Evolutionary conservation across 2,797 vertebrate genomes (phyloP).

Genomic region (Falco peregrinus): DNA sequence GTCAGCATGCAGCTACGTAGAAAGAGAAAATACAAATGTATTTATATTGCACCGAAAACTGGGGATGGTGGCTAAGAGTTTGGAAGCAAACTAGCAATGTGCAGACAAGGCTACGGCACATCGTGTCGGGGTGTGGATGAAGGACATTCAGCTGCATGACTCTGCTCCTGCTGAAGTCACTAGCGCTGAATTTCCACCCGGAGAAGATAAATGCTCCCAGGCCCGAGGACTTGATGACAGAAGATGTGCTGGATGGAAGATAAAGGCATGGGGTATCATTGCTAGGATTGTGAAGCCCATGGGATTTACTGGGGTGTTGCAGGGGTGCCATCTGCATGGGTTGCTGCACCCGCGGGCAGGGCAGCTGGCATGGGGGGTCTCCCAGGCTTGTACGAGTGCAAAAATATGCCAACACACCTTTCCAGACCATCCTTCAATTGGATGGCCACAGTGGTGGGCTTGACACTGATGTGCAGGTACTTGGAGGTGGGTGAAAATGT

Average conservation of each 20-base stretch:
- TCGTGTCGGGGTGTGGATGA: rapidly evolving
- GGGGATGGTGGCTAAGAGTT: not conserved
- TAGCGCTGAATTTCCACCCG: not conserved
- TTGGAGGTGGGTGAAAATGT: not conserved
- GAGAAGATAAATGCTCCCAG: not conserved
- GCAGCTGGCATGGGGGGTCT: rapidly evolving
- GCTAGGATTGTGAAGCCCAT: not conserved
- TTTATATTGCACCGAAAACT: rapidly evolving
- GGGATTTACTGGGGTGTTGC: not conserved
- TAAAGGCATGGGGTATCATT: not conserved
- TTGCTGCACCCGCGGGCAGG: rapidly evolving
- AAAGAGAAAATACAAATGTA: not conserved
- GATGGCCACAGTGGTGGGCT: rapidly evolving
- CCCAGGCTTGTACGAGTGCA: not conserved
- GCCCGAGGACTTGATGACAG: not conserved
- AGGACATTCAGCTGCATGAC: rapidly evolving
- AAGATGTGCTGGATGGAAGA: not conserved
- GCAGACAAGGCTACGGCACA: rapidly evolving
- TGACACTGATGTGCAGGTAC: rapidly evolving
- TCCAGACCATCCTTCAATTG: not conserved
- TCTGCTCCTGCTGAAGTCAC: not conserved
- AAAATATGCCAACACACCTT: not conserved
- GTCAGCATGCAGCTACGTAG: rapidly evolving
- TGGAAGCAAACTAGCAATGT: rapidly evolving
- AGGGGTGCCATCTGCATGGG: not conserved